Conservation (phyloP, 1,140 invertebrate genomes). For the Drosophila mojavensis region DNA sequence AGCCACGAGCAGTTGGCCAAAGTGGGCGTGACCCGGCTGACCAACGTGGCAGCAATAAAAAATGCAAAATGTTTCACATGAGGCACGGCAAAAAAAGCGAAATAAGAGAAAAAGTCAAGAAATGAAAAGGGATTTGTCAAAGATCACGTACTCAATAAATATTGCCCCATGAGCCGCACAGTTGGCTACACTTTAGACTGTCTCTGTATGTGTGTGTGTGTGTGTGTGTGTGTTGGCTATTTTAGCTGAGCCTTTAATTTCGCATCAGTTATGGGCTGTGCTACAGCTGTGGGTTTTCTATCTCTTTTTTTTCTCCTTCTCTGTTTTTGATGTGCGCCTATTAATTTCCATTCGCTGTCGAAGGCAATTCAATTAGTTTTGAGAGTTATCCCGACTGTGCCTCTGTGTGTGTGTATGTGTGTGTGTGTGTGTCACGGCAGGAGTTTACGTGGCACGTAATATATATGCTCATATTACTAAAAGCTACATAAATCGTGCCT, state of each 20-base stretch:
- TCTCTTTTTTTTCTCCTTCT: too few species aligned
- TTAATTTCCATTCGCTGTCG: slow-evolving; percentile 72
- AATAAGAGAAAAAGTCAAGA: slow-evolving; percentile 7
- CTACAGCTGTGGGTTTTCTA: slow-evolving; percentile 56
- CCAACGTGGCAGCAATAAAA: slow-evolving; percentile 68
- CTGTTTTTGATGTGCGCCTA: slow-evolving; percentile 73
- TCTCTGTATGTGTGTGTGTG: not conserved
- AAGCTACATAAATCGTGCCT: slow-evolving; percentile 78
- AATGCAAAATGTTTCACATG: slow-evolving; percentile 81
- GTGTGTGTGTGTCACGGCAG: not conserved
- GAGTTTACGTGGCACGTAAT: slow-evolving; percentile 67
- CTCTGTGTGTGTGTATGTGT: not conserved
- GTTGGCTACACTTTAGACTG: slow-evolving; percentile 60
- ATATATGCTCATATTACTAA: slow-evolving; percentile 83
- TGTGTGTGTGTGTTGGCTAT: not conserved
- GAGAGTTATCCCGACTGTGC: slow-evolving; percentile 10
- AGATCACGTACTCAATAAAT: slow-evolving; percentile 83
- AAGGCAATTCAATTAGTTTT: slow-evolving; percentile 75
- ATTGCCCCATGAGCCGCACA: slow-evolving; percentile 69
- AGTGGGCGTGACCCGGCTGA: slow-evolving; percentile 51
- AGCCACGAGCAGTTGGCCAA: not conserved
- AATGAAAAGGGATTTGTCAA: slow-evolving; percentile 56
- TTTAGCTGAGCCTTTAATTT: slow-evolving; percentile 66
- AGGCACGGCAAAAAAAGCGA: not conserved
- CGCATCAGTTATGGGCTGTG: slow-evolving; percentile 38